Conservation (phyloP, 2,797 vertebrate species). For the Erethizon dorsatum region DNA sequence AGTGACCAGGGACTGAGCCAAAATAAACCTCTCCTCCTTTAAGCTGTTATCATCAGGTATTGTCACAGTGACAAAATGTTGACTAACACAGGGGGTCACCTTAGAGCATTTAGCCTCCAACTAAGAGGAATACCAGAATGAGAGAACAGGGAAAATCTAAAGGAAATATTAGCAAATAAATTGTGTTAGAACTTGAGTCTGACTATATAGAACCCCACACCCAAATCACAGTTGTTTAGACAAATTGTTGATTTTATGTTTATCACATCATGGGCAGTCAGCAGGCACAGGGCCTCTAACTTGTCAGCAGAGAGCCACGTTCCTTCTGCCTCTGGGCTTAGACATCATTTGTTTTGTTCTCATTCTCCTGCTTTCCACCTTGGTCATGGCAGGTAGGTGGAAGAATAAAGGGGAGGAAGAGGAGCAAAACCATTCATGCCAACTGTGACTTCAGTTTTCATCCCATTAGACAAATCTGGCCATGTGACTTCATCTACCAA, state of each 20-base stretch:
- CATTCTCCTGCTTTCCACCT: not conserved
- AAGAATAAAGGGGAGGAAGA: not conserved
- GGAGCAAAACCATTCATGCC: not conserved
- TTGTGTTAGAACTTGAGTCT: not conserved
- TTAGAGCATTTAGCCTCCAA: not conserved
- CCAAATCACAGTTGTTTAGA: not conserved
- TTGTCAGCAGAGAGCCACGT: not conserved
- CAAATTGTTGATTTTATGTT: not conserved
- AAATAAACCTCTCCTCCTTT: not conserved
- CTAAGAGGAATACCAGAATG: not conserved
- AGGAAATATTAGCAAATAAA: not conserved
- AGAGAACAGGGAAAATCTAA: not conserved
- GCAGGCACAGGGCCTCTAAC: not conserved
- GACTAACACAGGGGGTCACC: not conserved
- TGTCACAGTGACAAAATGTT: not conserved
- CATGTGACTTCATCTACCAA: not conserved
- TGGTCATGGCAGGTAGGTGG: not conserved
- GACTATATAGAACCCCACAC: not conserved
- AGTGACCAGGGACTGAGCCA: not conserved
- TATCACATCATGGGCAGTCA: not conserved
- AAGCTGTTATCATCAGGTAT: not conserved
- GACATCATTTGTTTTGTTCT: not conserved
- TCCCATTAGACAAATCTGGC: not conserved
- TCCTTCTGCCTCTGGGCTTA: not conserved
- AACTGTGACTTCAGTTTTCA: not conserved